phyloP scores from a whole-genome alignment of 2,888 invertebrate species.

The Synanthedon vespiformis region DNA sequence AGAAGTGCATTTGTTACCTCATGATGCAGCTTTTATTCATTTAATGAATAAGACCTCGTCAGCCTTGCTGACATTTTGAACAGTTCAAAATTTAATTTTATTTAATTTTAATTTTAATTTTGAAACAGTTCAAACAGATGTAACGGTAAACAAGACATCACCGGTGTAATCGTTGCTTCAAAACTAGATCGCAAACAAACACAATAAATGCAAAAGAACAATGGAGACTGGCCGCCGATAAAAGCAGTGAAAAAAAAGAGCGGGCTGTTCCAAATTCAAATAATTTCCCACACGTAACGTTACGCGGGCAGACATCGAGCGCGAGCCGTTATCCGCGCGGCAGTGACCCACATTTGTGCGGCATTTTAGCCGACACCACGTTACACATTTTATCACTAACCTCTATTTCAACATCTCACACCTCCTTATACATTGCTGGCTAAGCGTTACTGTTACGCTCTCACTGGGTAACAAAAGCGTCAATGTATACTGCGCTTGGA shows the following conservation, averaged over 20 bases:
- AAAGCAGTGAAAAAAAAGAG: slow-evolving; percentile 47
- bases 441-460: neutral
- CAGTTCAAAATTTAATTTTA: too few relatives aligned
- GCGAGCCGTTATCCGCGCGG: slow-evolving; percentile 65
- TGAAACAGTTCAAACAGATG: neutral
- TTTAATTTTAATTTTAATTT: neutral
- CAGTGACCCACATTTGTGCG: slow-evolving; percentile 60
- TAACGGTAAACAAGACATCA: slow-evolving; percentile 20
- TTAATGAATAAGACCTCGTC: too few relatives aligned
- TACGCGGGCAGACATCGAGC: slow-evolving; percentile 67
- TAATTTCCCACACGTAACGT: slow-evolving; percentile 71
- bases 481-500: neutral
- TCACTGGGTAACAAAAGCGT: neutral
- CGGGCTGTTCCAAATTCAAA: slow-evolving; percentile 63
- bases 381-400: slow-evolving; percentile 44
- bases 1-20: too few relatives aligned
- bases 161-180: slow-evolving; percentile 16
- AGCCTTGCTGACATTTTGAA: too few relatives aligned
- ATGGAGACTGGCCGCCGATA: slow-evolving; percentile 46
- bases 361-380: slow-evolving; percentile 44
- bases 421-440: slow-evolving; percentile 13
- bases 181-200: slow-evolving; percentile 43
- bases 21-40: too few relatives aligned
- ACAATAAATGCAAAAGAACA: slow-evolving; percentile 51
- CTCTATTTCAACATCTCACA: slow-evolving; percentile 29